Evolutionary conservation across 1,140 invertebrate species (phyloP), one percentile per base, ranked within the genome.

Genomic region (Eulimnadia texana): DNA sequence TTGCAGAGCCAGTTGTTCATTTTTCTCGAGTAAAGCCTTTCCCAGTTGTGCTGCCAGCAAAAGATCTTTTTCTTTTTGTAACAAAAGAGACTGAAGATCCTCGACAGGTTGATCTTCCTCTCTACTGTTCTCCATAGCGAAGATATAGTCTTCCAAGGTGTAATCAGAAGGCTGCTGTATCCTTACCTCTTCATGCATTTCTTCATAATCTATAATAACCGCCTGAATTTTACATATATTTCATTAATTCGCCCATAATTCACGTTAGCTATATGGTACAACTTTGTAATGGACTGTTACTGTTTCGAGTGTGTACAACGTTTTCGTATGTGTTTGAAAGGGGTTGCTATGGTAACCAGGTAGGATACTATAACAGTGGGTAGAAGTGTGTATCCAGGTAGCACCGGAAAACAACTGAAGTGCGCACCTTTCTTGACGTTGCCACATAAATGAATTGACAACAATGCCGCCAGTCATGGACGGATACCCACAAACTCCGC

Each of bases 21-120:
- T 98, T 69, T 90, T 89, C 67, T 96, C 92, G 56, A 98, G 76
- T 51, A 98, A 74, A 0, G 92, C 93, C 73, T 96, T 96, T 22
- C 93, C 93, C 29, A 98, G 76, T 72, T 97, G 92, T 1, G 93
- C 93, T 0, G 93, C 93, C 56, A 97, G 75, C 22, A 93, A 81
- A 10, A 97, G 79, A 71, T 97, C 93, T 63, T 86, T 84, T 68
- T 96, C 93, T 71, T 95, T 93, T 73, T 93, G 88, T 66, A 88
- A 88, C 22, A 98, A 74, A 69, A 92, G 83, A 19, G 82, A 82
- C 78, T 83, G 84, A 0, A 93, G 78, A 71, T 92, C 89, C 53
- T 80, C 33, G 33, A 13, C 33, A 24, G 56, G 55, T 25, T 56
- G 65, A 22, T 66, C 64, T 25, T 70, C 67, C 50, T 68, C 60